Evolutionary conservation across 2,888 invertebrate species (phyloP).

Genomic region (Griposia aprilina): DNA sequence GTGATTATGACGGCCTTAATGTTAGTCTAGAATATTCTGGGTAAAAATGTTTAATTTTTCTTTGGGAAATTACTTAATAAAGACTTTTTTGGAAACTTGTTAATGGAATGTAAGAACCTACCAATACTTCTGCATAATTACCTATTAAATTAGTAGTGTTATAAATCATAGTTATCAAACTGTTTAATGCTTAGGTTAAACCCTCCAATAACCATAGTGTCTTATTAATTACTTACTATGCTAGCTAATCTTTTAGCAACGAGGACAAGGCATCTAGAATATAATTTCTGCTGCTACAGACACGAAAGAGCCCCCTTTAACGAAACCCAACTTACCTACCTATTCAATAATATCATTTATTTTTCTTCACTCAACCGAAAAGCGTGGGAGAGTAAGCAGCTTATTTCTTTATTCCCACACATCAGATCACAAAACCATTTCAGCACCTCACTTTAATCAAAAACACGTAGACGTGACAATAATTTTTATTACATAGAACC

Average conservation of each 20-base stretch:
- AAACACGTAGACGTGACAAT: slow-evolving; percentile 37
- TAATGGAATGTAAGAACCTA: neutral
- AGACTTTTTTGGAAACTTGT: neutral
- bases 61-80: neutral
- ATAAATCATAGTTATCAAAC: neutral
- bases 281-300: neutral
- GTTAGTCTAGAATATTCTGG: slow-evolving; percentile 34
- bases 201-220: neutral
- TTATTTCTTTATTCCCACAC: slow-evolving; percentile 1
- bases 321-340: neutral
- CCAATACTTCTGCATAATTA: neutral
- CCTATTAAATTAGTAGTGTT: neutral
- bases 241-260: neutral
- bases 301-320: neutral
- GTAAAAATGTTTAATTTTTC: slow-evolving; percentile 23
- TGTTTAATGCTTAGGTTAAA: neutral
- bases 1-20: slow-evolving; percentile 55
- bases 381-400: slow-evolving; percentile 16
- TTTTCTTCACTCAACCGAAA: neutral
- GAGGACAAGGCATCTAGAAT: neutral
- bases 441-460: slow-evolving; percentile 39
- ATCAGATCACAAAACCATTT: slow-evolving; percentile 14
- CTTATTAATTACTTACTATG: neutral
- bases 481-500: slow-evolving; percentile 46
- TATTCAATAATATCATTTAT: slow-evolving; percentile 3